These are phyloP conservation scores for Pongo abelii DNA, from an alignment of 2,113 vertebrate species.

Conservation along the genomic window DNA sequence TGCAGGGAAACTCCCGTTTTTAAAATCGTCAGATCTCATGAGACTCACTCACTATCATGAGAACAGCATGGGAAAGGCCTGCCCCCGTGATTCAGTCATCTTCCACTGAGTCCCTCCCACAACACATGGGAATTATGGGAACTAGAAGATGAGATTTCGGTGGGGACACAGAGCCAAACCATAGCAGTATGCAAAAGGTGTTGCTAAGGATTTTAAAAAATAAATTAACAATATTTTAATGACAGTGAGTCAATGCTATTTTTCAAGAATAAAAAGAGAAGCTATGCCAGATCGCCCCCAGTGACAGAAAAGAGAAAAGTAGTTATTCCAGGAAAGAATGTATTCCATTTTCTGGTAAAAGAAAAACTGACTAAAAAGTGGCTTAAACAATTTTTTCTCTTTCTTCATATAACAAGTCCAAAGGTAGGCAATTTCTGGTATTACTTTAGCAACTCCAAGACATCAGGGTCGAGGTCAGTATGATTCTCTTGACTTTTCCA, in stretches of 20 bases:
- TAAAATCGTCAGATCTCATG: too few relatives aligned
- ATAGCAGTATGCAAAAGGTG: neutral
- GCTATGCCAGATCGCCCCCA: neutral
- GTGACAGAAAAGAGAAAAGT: neutral
- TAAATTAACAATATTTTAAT: neutral
- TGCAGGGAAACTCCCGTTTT: too few relatives aligned
- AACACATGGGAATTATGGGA: too few relatives aligned
- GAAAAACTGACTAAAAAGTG: neutral
- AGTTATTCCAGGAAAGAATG: neutral
- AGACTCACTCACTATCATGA: too few relatives aligned
- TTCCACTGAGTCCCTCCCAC: too few relatives aligned
- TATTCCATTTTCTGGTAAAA: neutral
- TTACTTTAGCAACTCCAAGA: neutral
- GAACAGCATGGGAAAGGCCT: too few relatives aligned
- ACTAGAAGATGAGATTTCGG: too few relatives aligned
- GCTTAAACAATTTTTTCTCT: neutral
- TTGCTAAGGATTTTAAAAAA: neutral
- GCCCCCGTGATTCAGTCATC: too few relatives aligned
- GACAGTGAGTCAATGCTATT: neutral
- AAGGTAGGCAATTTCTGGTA: neutral
- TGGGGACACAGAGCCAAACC: too few relatives aligned
- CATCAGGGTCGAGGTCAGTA: neutral
- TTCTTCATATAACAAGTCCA: neutral
- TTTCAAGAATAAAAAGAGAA: slow-evolving; percentile 48
- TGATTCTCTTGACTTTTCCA: neutral